Base-by-base conservation (phyloP, 2,113 vertebrate genomes). In the Polypterus senegalus region DNA sequence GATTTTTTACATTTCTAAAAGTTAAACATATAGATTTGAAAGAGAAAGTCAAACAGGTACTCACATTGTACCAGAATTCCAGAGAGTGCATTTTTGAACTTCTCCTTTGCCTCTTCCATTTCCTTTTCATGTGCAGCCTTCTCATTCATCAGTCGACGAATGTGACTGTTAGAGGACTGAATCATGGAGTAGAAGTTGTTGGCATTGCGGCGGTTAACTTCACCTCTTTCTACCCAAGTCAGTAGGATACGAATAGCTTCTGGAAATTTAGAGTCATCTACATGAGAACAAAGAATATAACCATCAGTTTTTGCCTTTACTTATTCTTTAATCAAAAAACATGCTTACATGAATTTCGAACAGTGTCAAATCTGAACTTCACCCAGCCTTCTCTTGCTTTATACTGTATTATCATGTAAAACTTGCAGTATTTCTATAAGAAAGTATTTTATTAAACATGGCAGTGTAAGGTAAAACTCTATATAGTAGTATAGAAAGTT, bases 131-230 rank as follows among this genome's bases (percentile, higher is more conserved):
- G 94, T 46, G 86, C 76, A 1, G 86, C 86, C 69, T 96, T 97
- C 79, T 97, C 94, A 0, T 84, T 85, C 69, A 92, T 82, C 27
- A 98, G 84, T 10, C 91, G 78, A 61, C 93, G 92, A 67, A 97
- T 77, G 63, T 98, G 94, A 78, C 94, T 95, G 74, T 95, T 97
- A 66, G 92, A 91, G 0, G 92, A 94, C 77, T 98, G 94, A 82
- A 98, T 95, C 94, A 98, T 98, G 66, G 94, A 97, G 76, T 97
- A 97, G 83, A 98, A 96, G 83, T 90, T 96, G 80, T 97, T 98
- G 74, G 94, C 92, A 0, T 90, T 97, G 55, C 92, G 86, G 11
- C 93, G 89, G 80, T 94, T 98, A 65, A 97, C 94, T 55, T 97
- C 94, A 0, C 94, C 92, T 3, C 92, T 84, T 11, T 98, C 94